phyloP scores from a whole-genome alignment of 1,140 invertebrate genomes.

The Pachyrhynchus sulphureomaculatus region DNA sequence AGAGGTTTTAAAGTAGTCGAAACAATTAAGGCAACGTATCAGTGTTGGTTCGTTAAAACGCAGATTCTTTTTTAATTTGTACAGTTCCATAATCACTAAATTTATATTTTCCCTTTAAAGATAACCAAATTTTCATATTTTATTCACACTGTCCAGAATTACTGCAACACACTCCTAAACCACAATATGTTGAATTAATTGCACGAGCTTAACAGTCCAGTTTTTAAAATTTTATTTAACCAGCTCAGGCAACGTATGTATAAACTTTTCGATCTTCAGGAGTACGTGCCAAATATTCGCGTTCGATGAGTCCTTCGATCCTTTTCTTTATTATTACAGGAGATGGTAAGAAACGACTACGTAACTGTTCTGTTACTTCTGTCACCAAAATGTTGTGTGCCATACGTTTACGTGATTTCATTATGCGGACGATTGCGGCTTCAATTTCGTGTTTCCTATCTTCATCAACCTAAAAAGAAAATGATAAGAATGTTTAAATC shows the following conservation, averaged over 20 bases:
- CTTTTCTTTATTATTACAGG: slow-evolving; percentile 98
- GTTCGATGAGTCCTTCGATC: slow-evolving; percentile 98
- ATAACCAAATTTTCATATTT: slow-evolving; percentile 3
- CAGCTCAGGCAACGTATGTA: slow-evolving; percentile 79
- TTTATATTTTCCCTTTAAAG: slow-evolving; percentile 16
- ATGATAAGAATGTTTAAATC: not conserved
- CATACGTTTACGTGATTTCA: slow-evolving; percentile 97
- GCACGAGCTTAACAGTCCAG: slow-evolving; percentile 10
- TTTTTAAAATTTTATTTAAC: not conserved
- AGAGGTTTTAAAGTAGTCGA: slow-evolving; percentile 7
- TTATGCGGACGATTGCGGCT: slow-evolving; percentile 98
- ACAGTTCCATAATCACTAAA: slow-evolving; percentile 23
- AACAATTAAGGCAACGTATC: slow-evolving; percentile 26
- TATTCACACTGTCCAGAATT: not conserved
- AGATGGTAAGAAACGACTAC: slow-evolving; percentile 94
- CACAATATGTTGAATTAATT: slow-evolving; percentile 9
- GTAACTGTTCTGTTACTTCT: slow-evolving; percentile 97
- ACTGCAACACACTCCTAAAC: not conserved
- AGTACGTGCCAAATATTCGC: slow-evolving; percentile 96
- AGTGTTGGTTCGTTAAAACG: slow-evolving; percentile 23
- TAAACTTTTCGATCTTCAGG: slow-evolving; percentile 94
- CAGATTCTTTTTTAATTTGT: slow-evolving; percentile 17
- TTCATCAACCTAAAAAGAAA: slow-evolving; percentile 76
- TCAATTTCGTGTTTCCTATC: slow-evolving; percentile 99
- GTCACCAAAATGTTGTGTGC: slow-evolving; percentile 92